Evolutionary conservation across 2,888 invertebrate species (phyloP), one percentile per base, ranked within the genome.

Genomic region (Chrysodeixis includens): DNA sequence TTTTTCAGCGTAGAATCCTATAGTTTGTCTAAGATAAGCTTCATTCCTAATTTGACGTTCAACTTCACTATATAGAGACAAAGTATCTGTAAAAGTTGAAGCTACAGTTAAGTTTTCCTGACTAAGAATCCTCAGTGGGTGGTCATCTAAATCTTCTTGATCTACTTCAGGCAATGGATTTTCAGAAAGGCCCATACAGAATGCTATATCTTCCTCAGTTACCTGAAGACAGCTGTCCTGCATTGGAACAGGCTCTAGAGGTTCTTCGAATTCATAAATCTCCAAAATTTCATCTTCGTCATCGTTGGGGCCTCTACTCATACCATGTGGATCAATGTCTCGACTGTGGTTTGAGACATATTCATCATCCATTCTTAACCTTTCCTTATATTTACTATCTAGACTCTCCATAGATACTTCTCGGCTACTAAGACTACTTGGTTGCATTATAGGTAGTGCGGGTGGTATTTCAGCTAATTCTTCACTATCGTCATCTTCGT

Each of bases 61-160:
- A 65, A 97, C 93, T 90, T 97, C 97, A 77, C 96, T 97, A 67
- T 96, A 96, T 61, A 96, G 92, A 0, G 96, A 96, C 86, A 96
- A 91, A 0, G 96, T 96, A 95, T 98, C 98, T 14, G 98, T 97
- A 85, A 98, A 98, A 53, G 98, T 98, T 35, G 98, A 98, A 9
- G 98, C 98, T 20, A 98, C 97, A 7, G 98, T 98, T 76, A 99
- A 95, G 91, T 98, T 98, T 94, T 98, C 98, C 92, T 98, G 98
- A 85, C 98, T 98, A 51, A 99, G 95, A 81, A 98, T 97, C 78
- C 98, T 96, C 57, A 99, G 93, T 0, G 98, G 98, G 95, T 99
- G 98, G 86, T 97, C 98, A 72, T 97, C 96, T 66, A 72, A 51
- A 61, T 96, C 96, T 74, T 96, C 96, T 86, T 97, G 97, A 82